Percentiles rank a stretch among this genome's conserved stretches.
Evolutionary conservation across 2,888 invertebrate species (phyloP).

Genomic region (Anoplius nigerrimus): DNA sequence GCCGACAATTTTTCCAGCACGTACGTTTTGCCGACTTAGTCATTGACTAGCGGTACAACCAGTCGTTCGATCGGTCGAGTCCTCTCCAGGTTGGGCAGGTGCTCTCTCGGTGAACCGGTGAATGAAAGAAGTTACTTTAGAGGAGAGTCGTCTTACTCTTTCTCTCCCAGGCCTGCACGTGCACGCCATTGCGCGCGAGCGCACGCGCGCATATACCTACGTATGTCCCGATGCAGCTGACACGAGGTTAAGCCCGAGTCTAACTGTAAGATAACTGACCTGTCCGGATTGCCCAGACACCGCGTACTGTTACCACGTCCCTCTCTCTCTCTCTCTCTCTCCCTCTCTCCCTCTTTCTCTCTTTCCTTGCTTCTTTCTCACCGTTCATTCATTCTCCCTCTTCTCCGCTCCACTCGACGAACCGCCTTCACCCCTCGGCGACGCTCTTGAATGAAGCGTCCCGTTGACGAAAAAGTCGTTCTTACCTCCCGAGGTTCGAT

Average conservation of each 20-base stretch:
- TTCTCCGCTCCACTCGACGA: not conserved
- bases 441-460: slow-evolving; percentile 15
- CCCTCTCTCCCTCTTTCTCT: slow-evolving; percentile 20
- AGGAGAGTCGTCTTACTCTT: slow-evolving; percentile 5
- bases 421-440: not conserved
- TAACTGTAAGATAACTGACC: slow-evolving; percentile 64
- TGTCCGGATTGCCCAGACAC: slow-evolving; percentile 54
- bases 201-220: slow-evolving; percentile 1
- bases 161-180: not conserved
- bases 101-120: slow-evolving; percentile 47
- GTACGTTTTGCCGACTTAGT: slow-evolving; percentile 33
- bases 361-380: slow-evolving; percentile 11
- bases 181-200: no score
- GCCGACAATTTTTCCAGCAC: slow-evolving; percentile 24
- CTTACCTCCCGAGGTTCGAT: not conserved
- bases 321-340: slow-evolving; percentile 23
- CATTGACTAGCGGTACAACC: slow-evolving; percentile 50
- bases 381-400: no score
- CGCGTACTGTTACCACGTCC: slow-evolving; percentile 22
- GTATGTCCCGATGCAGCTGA: slow-evolving; percentile 35
- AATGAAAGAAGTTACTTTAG: slow-evolving; percentile 52
- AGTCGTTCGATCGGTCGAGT: slow-evolving; percentile 43
- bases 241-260: slow-evolving; percentile 49
- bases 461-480: no score
- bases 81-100: slow-evolving; percentile 62